A percentile compares a stretch with the other conserved stretches of the same genome.
These are phyloP conservation scores for Pteropus alecto DNA, from an alignment of 2,113 vertebrate species.

Conservation along the genomic window DNA sequence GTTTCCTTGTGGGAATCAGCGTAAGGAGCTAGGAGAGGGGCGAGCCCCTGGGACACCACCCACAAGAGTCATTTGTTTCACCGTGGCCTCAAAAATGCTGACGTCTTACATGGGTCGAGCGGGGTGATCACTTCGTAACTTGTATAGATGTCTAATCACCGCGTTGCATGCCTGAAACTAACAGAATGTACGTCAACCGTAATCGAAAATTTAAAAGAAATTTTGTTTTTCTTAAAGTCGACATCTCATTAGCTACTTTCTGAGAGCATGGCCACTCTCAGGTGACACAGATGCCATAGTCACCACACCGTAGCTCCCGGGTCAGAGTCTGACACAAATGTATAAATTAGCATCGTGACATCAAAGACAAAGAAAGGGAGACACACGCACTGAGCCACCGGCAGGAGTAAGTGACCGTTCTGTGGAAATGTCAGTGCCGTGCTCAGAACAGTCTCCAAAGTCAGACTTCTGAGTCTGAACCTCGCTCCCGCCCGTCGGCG, in stretches of 20 bases:
- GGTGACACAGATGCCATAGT: background rate
- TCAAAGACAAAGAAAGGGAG: background rate
- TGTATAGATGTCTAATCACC: no score
- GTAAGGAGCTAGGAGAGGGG: background rate
- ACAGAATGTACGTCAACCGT: no score
- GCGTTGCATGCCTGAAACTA: no score
- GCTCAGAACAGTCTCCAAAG: background rate
- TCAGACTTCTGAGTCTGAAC: no score
- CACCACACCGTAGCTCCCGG: background rate
- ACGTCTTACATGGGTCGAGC: no score
- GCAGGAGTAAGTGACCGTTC: background rate
- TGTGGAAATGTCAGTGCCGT: background rate
- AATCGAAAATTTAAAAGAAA: no score
- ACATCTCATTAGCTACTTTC: background rate
- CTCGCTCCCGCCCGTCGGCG: background rate
- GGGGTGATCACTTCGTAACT: no score
- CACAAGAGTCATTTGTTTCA: background rate
- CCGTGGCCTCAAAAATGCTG: background rate
- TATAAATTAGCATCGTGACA: background rate
- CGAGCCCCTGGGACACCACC: background rate
- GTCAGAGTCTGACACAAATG: fast-evolving
- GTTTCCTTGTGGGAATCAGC: background rate
- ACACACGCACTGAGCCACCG: fast-evolving
- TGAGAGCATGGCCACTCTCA: background rate
- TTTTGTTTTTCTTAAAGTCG: background rate